Evolutionary conservation across 1,140 invertebrate genomes (phyloP), one percentile per base, ranked within the genome.

Genomic region (Caerostris extrusa): DNA sequence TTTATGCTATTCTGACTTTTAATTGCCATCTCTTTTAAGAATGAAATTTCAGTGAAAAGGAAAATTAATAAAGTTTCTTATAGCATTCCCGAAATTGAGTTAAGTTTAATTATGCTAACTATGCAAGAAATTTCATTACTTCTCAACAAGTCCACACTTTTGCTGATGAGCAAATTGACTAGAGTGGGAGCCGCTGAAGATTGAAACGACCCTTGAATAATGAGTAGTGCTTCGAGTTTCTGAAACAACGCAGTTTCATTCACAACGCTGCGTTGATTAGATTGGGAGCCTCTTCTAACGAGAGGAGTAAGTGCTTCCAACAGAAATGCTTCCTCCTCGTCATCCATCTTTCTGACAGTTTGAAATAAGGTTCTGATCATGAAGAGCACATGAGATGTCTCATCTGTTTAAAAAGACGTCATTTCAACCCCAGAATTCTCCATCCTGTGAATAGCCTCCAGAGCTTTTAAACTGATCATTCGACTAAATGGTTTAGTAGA

Each of bases 291-390:
- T n/a, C 86, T 55, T 64, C 50, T 57, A 88, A 19, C 60, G 58
- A 53, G n/a, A 57, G 86, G 19, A 53, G 86, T 88, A 88, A 88
- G 86, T 88, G 55, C 60, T 53, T 58, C 67, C 3, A 55, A 34
- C 14, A 57, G n/a, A 90, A 57, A 58, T 57, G 50, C 56, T 17
- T 58, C 88, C 67, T 3, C 7, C 50, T 5, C 34, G 56, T 5
- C 57, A 90, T 90, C 88, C 88, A 57, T 90, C 88, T 90, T 90
- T 77, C 34, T 90, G 88, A 77, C 88, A 90, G 64, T 58, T 90
- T 58, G 64, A 57, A 90, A 90, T 90, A 90, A 90, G 67, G 88
- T 34, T 77, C 55, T 57, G 56, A 58, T 34, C 88, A 19, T 56
- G 67, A 58, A 58, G 57, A 53, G 10, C 55, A 57, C 10, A 57